Conservation (phyloP, 2,113 vertebrate species). For the Neotoma lepida region DNA sequence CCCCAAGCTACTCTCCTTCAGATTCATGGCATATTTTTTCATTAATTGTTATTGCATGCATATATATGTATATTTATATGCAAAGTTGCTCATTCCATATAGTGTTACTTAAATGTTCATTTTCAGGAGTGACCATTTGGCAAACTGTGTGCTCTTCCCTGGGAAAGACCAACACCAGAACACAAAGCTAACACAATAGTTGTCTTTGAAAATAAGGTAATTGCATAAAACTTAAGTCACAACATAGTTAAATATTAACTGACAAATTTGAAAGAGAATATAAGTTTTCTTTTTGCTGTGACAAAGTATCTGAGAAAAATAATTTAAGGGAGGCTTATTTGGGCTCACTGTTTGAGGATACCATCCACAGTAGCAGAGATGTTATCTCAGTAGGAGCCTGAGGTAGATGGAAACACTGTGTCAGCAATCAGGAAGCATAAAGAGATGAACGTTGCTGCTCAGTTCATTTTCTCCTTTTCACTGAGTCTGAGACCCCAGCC, state of each 20-base stretch:
- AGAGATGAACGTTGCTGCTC: neutral
- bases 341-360: too few relatives aligned
- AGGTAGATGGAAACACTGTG: neutral
- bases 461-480: neutral
- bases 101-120: neutral
- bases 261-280: neutral
- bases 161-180: neutral
- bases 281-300: neutral
- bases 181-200: neutral
- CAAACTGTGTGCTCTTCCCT: neutral
- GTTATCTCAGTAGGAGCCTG: neutral
- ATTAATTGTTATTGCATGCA: neutral
- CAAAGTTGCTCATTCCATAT: neutral
- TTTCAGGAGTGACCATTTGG: neutral
- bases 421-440: too few relatives aligned
- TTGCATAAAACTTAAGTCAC: neutral
- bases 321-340: neutral
- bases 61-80: too few relatives aligned
- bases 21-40: neutral
- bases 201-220: slow-evolving; percentile 10
- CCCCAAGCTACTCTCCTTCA: neutral
- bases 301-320: neutral
- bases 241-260: slow-evolving; percentile 31
- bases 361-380: neutral
- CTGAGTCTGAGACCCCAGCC: neutral